These are phyloP conservation scores for Epizoanthus fatuus DNA, from an alignment of 92 coral and sea anemone genomes.

Conservation along the genomic window DNA sequence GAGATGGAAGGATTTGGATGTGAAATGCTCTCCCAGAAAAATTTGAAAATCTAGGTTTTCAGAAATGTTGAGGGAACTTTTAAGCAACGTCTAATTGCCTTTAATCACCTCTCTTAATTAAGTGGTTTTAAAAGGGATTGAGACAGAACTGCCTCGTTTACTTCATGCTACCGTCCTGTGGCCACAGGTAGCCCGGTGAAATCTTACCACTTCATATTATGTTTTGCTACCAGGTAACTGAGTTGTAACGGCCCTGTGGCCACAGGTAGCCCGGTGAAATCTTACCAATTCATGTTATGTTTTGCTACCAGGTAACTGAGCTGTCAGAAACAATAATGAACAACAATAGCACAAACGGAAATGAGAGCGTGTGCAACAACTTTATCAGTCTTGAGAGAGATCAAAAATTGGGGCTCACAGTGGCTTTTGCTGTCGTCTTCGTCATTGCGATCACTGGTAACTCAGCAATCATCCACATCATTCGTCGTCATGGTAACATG, in stretches of 20 bases:
- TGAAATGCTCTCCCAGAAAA: too few species aligned
- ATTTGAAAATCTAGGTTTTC: too few species aligned
- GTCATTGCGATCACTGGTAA: constrained; percentile 21
- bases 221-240: neutral
- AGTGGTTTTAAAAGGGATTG: too few species aligned
- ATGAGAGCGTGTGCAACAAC: neutral
- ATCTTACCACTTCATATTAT: neutral
- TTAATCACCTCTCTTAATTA: too few species aligned
- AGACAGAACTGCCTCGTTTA: too few species aligned
- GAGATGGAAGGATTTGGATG: too few species aligned
- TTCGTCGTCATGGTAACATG: constrained; percentile 35
- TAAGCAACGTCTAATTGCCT: too few species aligned
- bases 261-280: too few species aligned
- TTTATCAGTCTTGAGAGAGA: neutral
- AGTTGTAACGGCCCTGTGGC: too few species aligned
- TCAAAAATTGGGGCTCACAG: constrained; percentile 6
- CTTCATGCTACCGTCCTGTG: too few species aligned
- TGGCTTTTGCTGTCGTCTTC: constrained; percentile 6
- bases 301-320: neutral
- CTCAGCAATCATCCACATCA: constrained; percentile 18
- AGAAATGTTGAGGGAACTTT: too few species aligned
- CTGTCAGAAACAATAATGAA: neutral
- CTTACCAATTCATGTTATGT: neutral
- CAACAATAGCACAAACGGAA: neutral
- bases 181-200: too few species aligned